These are phyloP conservation scores for Metalampra italica DNA, from an alignment of 2,888 invertebrate species.

Conservation along the genomic window DNA sequence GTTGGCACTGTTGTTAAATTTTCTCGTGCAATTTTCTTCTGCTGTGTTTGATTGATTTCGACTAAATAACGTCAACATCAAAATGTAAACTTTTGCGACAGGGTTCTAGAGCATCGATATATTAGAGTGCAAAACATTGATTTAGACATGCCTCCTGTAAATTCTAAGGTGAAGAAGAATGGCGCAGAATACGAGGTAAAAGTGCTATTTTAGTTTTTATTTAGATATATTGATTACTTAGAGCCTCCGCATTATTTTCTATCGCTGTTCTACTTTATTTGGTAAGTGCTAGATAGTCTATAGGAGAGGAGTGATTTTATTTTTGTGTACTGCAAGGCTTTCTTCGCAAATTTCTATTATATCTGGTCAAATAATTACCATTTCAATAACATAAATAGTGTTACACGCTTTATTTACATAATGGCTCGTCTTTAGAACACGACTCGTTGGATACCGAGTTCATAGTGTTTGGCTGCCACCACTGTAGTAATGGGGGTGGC, in stretches of 20 bases:
- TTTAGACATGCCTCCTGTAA: slow-evolving; percentile 64
- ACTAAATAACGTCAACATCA: slow-evolving; percentile 20
- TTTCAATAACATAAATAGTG: neutral
- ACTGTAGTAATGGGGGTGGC: no score
- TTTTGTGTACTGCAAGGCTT: neutral
- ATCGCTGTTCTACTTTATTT: neutral
- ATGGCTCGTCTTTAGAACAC: slow-evolving; percentile 26
- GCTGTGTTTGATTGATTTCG: slow-evolving; percentile 28
- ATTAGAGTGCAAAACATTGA: neutral
- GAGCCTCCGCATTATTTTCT: no score
- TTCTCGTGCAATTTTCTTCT: slow-evolving; percentile 31
- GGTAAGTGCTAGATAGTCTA: neutral
- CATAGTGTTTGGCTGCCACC: no score
- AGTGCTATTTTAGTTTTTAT: neutral
- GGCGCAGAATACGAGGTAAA: slow-evolving; percentile 73
- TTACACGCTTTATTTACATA: slow-evolving; percentile 34
- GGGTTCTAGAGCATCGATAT: slow-evolving; percentile 1
- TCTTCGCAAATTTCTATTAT: no score
- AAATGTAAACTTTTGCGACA: slow-evolving; percentile 28
- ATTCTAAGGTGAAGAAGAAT: slow-evolving; percentile 68
- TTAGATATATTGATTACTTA: neutral
- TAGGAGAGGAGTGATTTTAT: neutral
- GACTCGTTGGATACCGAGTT: no score
- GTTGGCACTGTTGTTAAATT: slow-evolving; percentile 7
- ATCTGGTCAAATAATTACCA: neutral